Evolutionary conservation across 2,113 vertebrate genomes (phyloP), one percentile per base, ranked within the genome.

Genomic region (Gasterosteus aculeatus): DNA sequence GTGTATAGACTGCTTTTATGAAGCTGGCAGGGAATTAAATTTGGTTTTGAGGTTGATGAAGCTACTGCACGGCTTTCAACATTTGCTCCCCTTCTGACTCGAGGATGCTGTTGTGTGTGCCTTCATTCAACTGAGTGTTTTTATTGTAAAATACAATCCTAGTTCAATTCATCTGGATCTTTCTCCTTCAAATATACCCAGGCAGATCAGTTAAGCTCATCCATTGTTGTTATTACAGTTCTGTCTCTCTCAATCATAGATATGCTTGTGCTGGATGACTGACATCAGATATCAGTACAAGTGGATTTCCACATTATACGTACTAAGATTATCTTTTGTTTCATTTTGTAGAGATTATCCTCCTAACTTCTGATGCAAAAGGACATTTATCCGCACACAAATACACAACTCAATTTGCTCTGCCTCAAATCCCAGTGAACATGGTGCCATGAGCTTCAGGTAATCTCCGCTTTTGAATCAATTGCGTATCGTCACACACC

Each of bases 1-100:
- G 44, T 75, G 19, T 64, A 42, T 61, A 9, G 51, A 64, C 63
- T 82, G 66, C 56, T 69, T 76, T 79, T 39, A 70, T 72, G 47
- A 72, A 77, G 35, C 35, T 58, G 46, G 69, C 57, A 69, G 49
- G 12, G 60, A 59, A 83, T 42, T 81, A 54, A 54, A 75, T 77
- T 63, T 77, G 77, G 51, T 66, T 59, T 69, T 10, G 46, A 72
- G 47, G 66, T 56, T 73, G 47, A 81, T 84, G 31, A 46, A 65
- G 42, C 51, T 18, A 38, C 57, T 69, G 64, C 51, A 64, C 58
- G 11, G 3, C 68, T 46, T 62, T 51, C 29, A 38, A 18, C 44
- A 71, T 79, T 73, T 71, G 33, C 68, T 66, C 10, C 29, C 31
- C 14, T 33, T 64, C 66, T 15, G 10, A 49, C 19, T 46, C 62